Evolutionary conservation across 2,888 invertebrate species (phyloP).

Genomic region (Drosophila paracracens): DNA sequence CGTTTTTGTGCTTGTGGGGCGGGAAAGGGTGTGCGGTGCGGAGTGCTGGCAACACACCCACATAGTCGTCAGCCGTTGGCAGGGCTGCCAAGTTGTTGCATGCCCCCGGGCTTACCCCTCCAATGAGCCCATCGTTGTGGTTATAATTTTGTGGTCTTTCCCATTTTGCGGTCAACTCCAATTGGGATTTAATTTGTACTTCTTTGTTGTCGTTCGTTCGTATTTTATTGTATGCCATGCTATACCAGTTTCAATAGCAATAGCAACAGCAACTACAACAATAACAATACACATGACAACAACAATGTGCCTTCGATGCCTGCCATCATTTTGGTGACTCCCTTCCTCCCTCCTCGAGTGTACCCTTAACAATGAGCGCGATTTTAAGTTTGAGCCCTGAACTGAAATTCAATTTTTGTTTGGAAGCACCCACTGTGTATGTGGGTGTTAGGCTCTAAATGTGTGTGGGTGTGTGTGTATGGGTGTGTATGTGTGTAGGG

Average conservation of each 20-base stretch:
- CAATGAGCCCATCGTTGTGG: constrained; percentile 70
- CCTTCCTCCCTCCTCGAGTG: neutral
- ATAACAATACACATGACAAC: constrained; percentile 54
- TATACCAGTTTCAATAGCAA: constrained; percentile 44
- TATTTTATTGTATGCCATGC: constrained; percentile 75
- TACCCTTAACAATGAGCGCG: constrained; percentile 58
- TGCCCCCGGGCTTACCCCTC: constrained; percentile 16
- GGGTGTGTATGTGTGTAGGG: constrained; percentile 37
- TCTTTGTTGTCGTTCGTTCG: constrained; percentile 81
- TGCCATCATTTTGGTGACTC: constrained; percentile 53
- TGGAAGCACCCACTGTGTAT: constrained; percentile 26
- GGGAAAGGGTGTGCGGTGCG: neutral
- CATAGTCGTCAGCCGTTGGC: constrained; percentile 49
- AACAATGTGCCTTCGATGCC: constrained; percentile 73
- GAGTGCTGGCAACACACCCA: neutral
- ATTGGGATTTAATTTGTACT: constrained; percentile 81
- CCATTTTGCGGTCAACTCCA: constrained; percentile 81
- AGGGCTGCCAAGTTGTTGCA: constrained; percentile 56
- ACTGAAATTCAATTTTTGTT: constrained; percentile 78
- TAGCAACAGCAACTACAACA: constrained; percentile 50
- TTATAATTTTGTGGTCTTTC: constrained; percentile 80
- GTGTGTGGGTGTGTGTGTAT: constrained; percentile 25
- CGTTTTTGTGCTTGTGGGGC: constrained; percentile 47
- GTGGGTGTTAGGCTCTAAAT: constrained; percentile 8
- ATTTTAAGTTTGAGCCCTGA: constrained; percentile 75